A percentile compares a stretch with the other conserved stretches of the same genome.
Evolutionary conservation across 2,888 invertebrate genomes (phyloP).

Genomic region (Syritta pipiens): DNA sequence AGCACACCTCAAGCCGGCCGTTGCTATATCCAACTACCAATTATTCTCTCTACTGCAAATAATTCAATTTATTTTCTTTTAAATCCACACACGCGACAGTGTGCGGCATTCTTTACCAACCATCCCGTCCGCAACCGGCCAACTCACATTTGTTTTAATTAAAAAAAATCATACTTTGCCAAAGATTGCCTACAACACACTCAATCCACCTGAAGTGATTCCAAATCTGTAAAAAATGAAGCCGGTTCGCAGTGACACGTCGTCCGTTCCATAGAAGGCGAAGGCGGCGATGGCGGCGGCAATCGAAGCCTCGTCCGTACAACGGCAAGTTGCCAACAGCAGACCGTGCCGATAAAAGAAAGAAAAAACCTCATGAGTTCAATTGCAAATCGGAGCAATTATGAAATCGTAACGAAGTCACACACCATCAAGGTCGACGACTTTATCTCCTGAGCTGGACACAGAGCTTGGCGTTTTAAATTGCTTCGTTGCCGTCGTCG

Average conservation of each 20-base stretch:
- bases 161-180: conserved; percentile 1
- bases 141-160: conserved; percentile 23
- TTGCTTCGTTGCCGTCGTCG: too few relatives aligned
- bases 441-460: conserved; percentile 43
- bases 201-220: conserved; percentile 3
- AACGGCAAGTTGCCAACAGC: neutral
- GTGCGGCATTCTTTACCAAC: conserved; percentile 19
- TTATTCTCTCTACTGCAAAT: neutral
- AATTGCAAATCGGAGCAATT: conserved; percentile 47
- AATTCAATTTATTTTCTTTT: neutral
- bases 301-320: neutral
- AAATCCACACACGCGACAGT: conserved; percentile 16
- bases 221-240: neutral
- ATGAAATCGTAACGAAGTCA: conserved; percentile 36
- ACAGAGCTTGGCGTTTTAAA: neutral
- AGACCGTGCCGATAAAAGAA: conserved; percentile 2
- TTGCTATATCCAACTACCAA: neutral
- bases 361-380: conserved; percentile 19
- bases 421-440: conserved; percentile 59
- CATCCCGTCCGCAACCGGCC: conserved; percentile 7
- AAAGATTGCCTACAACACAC: neutral
- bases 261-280: conserved; percentile 4
- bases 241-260: conserved; percentile 29
- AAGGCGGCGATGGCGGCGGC: conserved; percentile 12
- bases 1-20: neutral